These are phyloP conservation scores for Hypolimnas misippus DNA, from an alignment of 2,888 invertebrate species.

Conservation along the genomic window DNA sequence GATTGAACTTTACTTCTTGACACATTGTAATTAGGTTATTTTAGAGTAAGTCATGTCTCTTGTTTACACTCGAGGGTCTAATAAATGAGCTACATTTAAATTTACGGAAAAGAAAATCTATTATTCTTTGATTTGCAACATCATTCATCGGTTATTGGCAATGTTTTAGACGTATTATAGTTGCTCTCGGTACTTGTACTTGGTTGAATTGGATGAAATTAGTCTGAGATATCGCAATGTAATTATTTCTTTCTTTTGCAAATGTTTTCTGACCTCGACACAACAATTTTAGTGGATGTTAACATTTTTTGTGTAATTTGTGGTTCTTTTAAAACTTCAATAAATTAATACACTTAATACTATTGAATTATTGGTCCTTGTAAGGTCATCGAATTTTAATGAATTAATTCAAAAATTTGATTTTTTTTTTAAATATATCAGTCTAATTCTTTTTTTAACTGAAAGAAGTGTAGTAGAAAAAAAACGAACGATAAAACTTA, in stretches of 20 bases:
- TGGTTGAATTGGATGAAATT: background rate
- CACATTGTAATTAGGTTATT: slow-evolving; percentile 66
- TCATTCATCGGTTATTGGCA: slow-evolving; percentile 13
- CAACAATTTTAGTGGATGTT: background rate
- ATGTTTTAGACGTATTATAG: slow-evolving; percentile 12
- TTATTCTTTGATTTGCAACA: slow-evolving; percentile 17
- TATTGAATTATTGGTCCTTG: slow-evolving; percentile 24
- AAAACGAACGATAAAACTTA: too few relatives aligned
- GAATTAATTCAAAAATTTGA: too few relatives aligned
- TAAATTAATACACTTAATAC: slow-evolving; percentile 19
- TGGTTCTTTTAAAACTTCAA: slow-evolving; percentile 20
- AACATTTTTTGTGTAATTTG: background rate
- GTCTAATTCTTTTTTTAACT: too few relatives aligned
- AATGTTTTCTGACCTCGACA: background rate
- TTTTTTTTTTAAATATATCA: slow-evolving; percentile 1
- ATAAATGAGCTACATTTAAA: slow-evolving; percentile 24
- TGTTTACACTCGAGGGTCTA: slow-evolving; percentile 22
- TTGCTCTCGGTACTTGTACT: slow-evolving; percentile 2
- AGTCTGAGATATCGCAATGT: background rate
- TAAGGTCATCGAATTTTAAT: background rate
- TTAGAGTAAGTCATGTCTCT: slow-evolving; percentile 59
- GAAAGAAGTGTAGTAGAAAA: too few relatives aligned
- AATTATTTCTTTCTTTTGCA: slow-evolving; percentile 1
- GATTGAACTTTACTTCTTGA: slow-evolving; percentile 58
- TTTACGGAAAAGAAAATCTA: slow-evolving; percentile 10